Conservation (phyloP, 2,888 invertebrate genomes). For the Stenodera caucasica region DNA sequence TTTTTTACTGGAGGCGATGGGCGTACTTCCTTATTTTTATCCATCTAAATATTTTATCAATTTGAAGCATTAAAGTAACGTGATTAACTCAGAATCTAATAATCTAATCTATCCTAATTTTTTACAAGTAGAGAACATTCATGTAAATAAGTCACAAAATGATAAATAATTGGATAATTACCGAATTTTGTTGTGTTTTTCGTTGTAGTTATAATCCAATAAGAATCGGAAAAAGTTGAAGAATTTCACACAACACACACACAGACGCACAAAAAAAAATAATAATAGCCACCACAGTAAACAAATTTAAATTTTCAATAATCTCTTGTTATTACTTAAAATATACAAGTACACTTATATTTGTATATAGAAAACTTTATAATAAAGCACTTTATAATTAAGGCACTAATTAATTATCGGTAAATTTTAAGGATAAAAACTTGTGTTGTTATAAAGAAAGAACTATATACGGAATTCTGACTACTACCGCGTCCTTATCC, state of each 20-base stretch:
- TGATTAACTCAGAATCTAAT: neutral
- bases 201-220: neutral
- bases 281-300: neutral
- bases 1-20: neutral
- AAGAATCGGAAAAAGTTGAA: neutral
- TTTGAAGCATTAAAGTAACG: no score
- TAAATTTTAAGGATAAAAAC: neutral
- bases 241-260: neutral
- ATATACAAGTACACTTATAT: neutral
- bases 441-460: neutral
- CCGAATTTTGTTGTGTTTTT: neutral
- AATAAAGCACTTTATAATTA: neutral
- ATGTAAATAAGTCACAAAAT: neutral
- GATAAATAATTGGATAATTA: neutral
- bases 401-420: neutral
- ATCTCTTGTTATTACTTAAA: neutral
- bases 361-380: neutral
- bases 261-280: neutral
- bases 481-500: constrained; percentile 1
- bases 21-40: neutral
- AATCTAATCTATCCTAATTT: no score
- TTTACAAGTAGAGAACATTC: neutral
- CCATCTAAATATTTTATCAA: neutral
- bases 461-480: constrained; percentile 3
- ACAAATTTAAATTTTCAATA: neutral